Percentiles rank a stretch among this genome's conserved stretches.
These are phyloP conservation scores for Chitala chitala DNA, from an alignment of 2,113 vertebrate genomes.

Conservation along the genomic window DNA sequence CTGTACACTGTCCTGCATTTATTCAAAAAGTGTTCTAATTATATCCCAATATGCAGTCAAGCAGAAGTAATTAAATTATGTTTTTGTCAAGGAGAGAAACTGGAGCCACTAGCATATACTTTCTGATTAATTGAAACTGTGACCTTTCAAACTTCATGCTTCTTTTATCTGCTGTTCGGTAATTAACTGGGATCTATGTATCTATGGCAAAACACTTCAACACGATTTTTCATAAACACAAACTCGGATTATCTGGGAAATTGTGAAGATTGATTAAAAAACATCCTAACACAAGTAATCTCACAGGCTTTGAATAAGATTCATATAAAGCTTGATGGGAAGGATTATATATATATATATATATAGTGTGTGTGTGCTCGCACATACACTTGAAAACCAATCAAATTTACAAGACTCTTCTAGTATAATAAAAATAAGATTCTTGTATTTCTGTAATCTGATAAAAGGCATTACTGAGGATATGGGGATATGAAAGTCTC, in stretches of 20 bases:
- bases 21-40: too few species aligned
- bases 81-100: constrained; percentile 13
- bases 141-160: constrained; percentile 9
- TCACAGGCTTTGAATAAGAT: not conserved
- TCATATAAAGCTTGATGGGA: too few species aligned
- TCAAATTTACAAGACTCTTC: too few species aligned
- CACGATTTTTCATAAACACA: not conserved
- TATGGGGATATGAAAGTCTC: too few species aligned
- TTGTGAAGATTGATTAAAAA: not conserved
- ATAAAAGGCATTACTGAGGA: too few species aligned
- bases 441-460: too few species aligned
- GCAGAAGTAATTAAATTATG: constrained; percentile 16
- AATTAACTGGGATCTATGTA: constrained; percentile 11
- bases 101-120: constrained; percentile 1
- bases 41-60: constrained; percentile 12
- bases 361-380: too few species aligned
- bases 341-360: too few species aligned
- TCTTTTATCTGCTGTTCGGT: constrained; percentile 3
- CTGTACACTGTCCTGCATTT: too few species aligned
- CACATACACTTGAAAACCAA: too few species aligned
- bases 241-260: not conserved
- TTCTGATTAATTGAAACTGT: not conserved
- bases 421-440: too few species aligned
- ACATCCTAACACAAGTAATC: not conserved
- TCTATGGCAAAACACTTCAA: constrained; percentile 1